Conservation (phyloP, 2,113 vertebrate species). For the Mobula birostris region DNA sequence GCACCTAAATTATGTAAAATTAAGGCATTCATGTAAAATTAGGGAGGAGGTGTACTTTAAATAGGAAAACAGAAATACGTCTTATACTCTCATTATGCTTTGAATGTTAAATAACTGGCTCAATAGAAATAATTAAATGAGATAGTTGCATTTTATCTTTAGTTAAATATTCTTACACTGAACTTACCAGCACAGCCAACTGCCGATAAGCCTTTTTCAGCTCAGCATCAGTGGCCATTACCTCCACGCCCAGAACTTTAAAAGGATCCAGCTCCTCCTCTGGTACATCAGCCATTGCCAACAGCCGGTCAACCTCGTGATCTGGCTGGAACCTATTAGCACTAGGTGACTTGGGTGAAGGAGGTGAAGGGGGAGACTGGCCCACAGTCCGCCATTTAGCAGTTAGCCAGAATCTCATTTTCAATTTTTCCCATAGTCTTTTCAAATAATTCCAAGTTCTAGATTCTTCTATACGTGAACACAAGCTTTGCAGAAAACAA, state of each 20-base stretch:
- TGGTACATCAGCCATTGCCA: slow-evolving; percentile 70
- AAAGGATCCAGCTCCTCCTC: slow-evolving; percentile 88
- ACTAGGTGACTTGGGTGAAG: slow-evolving; percentile 48
- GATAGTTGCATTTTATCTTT: neutral
- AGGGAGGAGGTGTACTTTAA: neutral
- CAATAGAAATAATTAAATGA: neutral
- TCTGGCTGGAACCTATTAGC: slow-evolving; percentile 55
- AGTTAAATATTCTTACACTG: neutral
- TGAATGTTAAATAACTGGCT: neutral
- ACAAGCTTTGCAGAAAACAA: slow-evolving; percentile 46
- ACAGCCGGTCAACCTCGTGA: slow-evolving; percentile 73
- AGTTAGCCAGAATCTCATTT: slow-evolving; percentile 42
- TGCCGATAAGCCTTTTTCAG: slow-evolving; percentile 83
- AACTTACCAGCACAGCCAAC: slow-evolving; percentile 60
- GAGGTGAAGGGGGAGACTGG: slow-evolving; percentile 8
- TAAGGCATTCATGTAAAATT: neutral
- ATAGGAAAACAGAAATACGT: neutral
- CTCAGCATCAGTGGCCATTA: slow-evolving; percentile 72
- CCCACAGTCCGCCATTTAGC: slow-evolving; percentile 45
- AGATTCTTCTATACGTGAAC: slow-evolving; percentile 57
- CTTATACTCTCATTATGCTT: neutral
- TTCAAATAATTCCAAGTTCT: slow-evolving; percentile 54
- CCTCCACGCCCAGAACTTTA: slow-evolving; percentile 75
- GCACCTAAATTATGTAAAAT: too few relatives aligned
- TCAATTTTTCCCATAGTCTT: slow-evolving; percentile 44